A percentile compares a stretch with the other conserved stretches of the same genome.
These are phyloP conservation scores for Anseranas semipalmata DNA, from an alignment of 2,113 vertebrate species.

Conservation along the genomic window DNA sequence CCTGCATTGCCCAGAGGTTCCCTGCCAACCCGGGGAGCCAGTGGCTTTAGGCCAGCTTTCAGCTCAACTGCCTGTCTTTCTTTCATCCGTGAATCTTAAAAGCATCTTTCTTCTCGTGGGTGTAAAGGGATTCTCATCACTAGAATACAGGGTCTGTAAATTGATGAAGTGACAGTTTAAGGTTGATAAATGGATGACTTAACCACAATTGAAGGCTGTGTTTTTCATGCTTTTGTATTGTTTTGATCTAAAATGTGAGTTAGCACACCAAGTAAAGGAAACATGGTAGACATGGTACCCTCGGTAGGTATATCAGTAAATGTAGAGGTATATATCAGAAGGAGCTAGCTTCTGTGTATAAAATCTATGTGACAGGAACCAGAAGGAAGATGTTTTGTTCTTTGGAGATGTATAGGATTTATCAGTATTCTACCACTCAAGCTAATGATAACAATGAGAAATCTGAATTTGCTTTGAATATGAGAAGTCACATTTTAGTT, in stretches of 20 bases:
- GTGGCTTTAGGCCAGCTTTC: not conserved
- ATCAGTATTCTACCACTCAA: not conserved
- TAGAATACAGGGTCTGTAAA: not conserved
- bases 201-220: not conserved
- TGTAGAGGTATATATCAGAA: conserved; percentile 17
- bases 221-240: conserved; percentile 27
- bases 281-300: not conserved
- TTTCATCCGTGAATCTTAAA: not conserved
- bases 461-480: not conserved
- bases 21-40: not conserved
- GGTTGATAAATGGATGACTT: conserved; percentile 30
- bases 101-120: not conserved
- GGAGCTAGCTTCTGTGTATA: not conserved
- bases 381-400: not conserved
- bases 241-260: not conserved
- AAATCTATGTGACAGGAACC: not conserved
- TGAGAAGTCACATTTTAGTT: not conserved
- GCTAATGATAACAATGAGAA: not conserved
- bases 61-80: not conserved
- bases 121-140: not conserved
- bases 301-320: conserved; percentile 1
- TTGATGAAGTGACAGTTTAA: conserved; percentile 13
- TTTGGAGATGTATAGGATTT: not conserved
- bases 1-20: not conserved
- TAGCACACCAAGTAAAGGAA: not conserved